A percentile compares a stretch with the other conserved stretches of the same genome.
Evolutionary conservation across 2,888 invertebrate species (phyloP).

Genomic region (Drosophila fungiperda): DNA sequence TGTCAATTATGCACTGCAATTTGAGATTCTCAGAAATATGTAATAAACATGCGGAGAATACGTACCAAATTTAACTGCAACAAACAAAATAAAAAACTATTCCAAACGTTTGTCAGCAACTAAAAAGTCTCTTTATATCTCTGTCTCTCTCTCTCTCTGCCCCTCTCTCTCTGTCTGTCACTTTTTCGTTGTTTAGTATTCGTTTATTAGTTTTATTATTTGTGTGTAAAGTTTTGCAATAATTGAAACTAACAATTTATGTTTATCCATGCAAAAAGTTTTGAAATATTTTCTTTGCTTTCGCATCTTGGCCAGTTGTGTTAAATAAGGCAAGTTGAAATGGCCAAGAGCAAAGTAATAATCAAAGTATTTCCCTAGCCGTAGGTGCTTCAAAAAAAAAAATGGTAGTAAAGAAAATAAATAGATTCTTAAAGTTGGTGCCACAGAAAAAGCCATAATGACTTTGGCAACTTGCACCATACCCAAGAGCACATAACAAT

Average conservation of each 20-base stretch:
- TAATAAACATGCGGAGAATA: neutral
- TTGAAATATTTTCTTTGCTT: conserved; percentile 56
- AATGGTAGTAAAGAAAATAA: neutral
- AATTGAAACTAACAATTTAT: conserved; percentile 75
- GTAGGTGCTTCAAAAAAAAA: conserved; percentile 17
- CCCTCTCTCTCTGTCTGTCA: neutral
- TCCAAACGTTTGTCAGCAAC: neutral
- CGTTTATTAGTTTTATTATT: conserved; percentile 40
- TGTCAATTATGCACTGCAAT: neutral
- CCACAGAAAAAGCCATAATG: conserved; percentile 56
- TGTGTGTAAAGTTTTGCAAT: conserved; percentile 70
- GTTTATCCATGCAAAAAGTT: conserved; percentile 69
- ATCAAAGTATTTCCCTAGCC: conserved; percentile 26
- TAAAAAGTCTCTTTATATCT: neutral
- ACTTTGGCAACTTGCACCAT: conserved; percentile 63
- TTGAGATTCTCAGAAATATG: neutral
- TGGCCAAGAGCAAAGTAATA: conserved; percentile 42
- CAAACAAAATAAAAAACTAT: neutral
- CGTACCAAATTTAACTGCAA: neutral
- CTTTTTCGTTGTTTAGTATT: neutral
- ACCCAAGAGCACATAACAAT: conserved; percentile 57
- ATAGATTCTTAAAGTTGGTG: conserved; percentile 36
- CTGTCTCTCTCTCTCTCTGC: neutral
- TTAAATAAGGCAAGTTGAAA: conserved; percentile 71
- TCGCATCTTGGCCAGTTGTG: conserved; percentile 50